Percentiles rank a stretch among this genome's conserved stretches.
phyloP scores from a whole-genome alignment of 1,140 invertebrate genomes.

The Zaprionus camerounensis region DNA sequence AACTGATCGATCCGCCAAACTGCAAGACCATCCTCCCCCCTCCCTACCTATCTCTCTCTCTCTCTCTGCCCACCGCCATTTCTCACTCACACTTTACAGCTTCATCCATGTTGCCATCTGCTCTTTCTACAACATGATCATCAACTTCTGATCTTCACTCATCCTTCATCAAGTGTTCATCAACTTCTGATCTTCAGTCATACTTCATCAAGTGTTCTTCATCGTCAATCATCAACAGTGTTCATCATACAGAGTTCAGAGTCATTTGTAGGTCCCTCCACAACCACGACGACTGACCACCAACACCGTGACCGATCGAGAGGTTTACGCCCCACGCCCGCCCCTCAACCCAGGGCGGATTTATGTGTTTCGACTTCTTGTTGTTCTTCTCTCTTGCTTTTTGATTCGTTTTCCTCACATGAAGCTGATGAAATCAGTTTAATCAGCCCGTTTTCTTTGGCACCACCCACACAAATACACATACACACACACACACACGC shows the following conservation, averaged over 20 bases:
- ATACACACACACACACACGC: constrained; percentile 2
- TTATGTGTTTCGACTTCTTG: constrained; percentile 10
- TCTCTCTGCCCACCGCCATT: constrained; percentile 17
- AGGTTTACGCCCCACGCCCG: neutral
- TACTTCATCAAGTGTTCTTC: constrained; percentile 2
- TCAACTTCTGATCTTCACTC: neutral
- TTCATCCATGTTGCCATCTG: neutral
- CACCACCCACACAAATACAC: constrained; percentile 8
- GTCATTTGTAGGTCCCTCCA: constrained; percentile 21
- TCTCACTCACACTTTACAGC: constrained; percentile 23
- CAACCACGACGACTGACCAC: constrained; percentile 17
- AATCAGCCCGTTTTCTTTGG: constrained; percentile 14
- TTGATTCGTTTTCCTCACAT: neutral
- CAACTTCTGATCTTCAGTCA: neutral
- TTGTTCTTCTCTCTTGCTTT: constrained; percentile 9
- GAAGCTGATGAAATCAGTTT: constrained; percentile 12
- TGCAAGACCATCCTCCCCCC: constrained; percentile 19
- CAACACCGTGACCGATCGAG: neutral
- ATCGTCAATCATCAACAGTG: constrained; percentile 18
- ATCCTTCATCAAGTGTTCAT: neutral
- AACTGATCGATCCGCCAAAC: neutral
- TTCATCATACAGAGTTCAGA: constrained; percentile 2
- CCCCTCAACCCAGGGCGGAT: neutral
- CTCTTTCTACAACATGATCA: neutral
- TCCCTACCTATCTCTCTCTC: neutral